Evolutionary conservation across 2,113 vertebrate genomes (phyloP).

Genomic region (Vulpes ferrilata): DNA sequence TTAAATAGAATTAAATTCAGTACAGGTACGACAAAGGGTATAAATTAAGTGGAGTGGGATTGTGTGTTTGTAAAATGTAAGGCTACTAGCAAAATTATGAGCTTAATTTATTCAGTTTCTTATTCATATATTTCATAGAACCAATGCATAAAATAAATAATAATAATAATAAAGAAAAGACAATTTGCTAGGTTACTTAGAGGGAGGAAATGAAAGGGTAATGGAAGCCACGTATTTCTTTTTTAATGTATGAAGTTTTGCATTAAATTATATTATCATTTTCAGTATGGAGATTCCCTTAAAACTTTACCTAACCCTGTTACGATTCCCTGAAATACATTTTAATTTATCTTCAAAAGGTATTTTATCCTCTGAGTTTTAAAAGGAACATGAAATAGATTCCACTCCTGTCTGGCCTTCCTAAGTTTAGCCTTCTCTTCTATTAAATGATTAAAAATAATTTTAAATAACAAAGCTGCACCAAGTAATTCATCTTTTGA

Average conservation of each 20-base stretch:
- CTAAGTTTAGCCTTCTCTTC: constrained; percentile 15
- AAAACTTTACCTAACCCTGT: constrained; percentile 21
- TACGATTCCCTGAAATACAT: background rate
- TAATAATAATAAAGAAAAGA: constrained; percentile 4
- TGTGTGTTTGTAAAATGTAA: constrained; percentile 8
- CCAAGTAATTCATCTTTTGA: constrained; percentile 75
- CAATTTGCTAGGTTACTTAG: background rate
- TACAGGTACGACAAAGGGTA: background rate
- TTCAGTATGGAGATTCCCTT: background rate
- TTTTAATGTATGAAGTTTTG: constrained; percentile 19
- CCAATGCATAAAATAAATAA: background rate
- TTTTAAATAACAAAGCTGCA: constrained; percentile 79
- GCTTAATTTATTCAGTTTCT: background rate
- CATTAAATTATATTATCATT: background rate
- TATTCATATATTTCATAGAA: background rate
- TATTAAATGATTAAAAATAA: constrained; percentile 78
- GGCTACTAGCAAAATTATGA: background rate
- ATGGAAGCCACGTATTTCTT: background rate
- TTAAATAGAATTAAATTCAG: background rate
- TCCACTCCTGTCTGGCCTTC: constrained; percentile 6
- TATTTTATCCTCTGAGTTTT: constrained; percentile 65
- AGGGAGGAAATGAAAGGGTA: background rate
- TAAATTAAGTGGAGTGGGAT: background rate
- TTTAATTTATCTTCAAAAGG: constrained; percentile 73
- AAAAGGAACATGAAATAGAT: constrained; percentile 67